Base-by-base conservation (phyloP, 2,888 invertebrate genomes). In the Sialis fuliginosa region DNA sequence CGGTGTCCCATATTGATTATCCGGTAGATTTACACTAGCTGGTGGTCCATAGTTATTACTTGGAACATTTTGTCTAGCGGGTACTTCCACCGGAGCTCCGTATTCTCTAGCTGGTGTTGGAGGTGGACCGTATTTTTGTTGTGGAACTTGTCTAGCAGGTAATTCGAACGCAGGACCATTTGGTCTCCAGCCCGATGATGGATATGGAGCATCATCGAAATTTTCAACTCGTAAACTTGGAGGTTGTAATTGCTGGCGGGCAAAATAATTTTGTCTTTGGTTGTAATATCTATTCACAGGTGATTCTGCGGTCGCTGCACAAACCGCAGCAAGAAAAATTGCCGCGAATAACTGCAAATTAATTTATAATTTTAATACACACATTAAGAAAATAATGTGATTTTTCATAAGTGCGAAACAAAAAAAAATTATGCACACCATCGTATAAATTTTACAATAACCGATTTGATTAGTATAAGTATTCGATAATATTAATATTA, bases 101-200 rank as follows among this genome's bases (percentile, higher is more conserved):
- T 30, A 37, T 63, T 62, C 40, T 32, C 35, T 34, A 44, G 39
- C 13, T 6, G 34, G 12, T 10, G 52, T 49, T 45, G 10, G 59
- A 61, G 9, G 60, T 61, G 31, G 59, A 61, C 3, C 62, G 53
- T 35, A 54, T 52, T 48, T n/a, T 48, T 50, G 41, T 48, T 49
- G 44, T 48, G 48, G 35, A 50, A 49, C 50, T 49, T 55, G 56
- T 40, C 58, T 58, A 45, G 57, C 56, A 52, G 58, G 69, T 5
- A 67, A 57, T 48, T 62, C 59, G 47, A 70, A 69, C 2, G 62
- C 54, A 42, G 65, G 63, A 9, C 70, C 70, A 8, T 60, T 55
- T 30, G 71, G 70, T 49, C 56, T 62, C 65, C 66, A 70, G 33
- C 67, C 68, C 9, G 68, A 62, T 4, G 67, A 55, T 22, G 56